Conservation (phyloP, 2,888 invertebrate species). For the Lithosia quadra region DNA sequence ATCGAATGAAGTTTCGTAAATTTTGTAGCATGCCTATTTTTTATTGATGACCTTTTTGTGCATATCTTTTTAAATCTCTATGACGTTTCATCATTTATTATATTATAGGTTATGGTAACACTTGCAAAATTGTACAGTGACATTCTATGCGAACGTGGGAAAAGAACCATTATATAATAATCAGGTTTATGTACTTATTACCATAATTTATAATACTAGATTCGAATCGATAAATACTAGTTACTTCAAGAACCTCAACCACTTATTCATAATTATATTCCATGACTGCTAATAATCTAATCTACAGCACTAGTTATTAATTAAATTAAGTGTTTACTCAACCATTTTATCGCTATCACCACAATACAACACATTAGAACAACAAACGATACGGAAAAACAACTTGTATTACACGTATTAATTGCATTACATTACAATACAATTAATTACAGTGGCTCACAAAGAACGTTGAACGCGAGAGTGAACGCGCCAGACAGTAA, state of each 20-base stretch:
- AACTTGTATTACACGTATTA: slow-evolving; percentile 36
- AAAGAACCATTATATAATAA: slow-evolving; percentile 11
- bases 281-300: too few relatives aligned
- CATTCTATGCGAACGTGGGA: slow-evolving; percentile 45
- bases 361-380: slow-evolving; percentile 33
- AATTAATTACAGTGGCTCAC: slow-evolving; percentile 20
- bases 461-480: slow-evolving; percentile 28
- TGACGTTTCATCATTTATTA: slow-evolving; percentile 43
- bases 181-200: not conserved
- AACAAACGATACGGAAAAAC: slow-evolving; percentile 40
- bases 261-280: not conserved
- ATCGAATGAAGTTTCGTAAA: slow-evolving; percentile 62
- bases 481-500: slow-evolving; percentile 21
- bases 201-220: not conserved
- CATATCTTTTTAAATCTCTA: slow-evolving; percentile 44
- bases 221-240: not conserved
- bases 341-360: not conserved
- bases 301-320: not conserved
- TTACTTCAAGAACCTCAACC: not conserved
- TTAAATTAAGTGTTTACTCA: slow-evolving; percentile 1
- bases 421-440: slow-evolving; percentile 44
- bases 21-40: slow-evolving; percentile 53
- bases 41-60: slow-evolving; percentile 50
- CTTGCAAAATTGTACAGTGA: slow-evolving; percentile 38
- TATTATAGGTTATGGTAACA: slow-evolving; percentile 49